phyloP scores from a whole-genome alignment of 2,113 vertebrate genomes.

The Ptilorrhoa leucosticta region DNA sequence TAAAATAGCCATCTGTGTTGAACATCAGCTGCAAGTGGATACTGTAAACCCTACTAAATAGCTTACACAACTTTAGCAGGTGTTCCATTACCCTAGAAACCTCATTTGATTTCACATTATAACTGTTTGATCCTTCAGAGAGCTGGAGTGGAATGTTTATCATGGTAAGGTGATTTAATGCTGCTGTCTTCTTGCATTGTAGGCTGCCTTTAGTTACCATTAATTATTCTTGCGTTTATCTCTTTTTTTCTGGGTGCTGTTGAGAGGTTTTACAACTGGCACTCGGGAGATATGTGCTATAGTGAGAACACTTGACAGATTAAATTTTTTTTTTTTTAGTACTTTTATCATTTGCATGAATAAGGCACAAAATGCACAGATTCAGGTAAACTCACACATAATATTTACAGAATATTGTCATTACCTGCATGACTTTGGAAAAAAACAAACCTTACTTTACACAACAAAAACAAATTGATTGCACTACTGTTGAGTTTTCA shows the following conservation, averaged over 20 bases:
- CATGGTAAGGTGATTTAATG: constrained; percentile 62
- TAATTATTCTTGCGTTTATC: constrained; percentile 48
- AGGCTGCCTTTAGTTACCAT: constrained; percentile 61
- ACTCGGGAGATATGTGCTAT: constrained; percentile 71
- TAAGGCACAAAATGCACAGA: constrained; percentile 99
- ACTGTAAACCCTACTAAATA: constrained; percentile 65
- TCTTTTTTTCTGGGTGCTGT: constrained; percentile 45
- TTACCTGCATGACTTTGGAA: constrained; percentile 93
- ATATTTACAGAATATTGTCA: constrained; percentile 91
- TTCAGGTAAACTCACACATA: constrained; percentile 92
- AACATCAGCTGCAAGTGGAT: constrained; percentile 61
- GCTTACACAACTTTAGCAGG: constrained; percentile 58
- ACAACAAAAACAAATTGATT: constrained; percentile 77
- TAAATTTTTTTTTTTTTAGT: constrained; percentile 62
- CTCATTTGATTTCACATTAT: constrained; percentile 71
- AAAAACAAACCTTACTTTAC: constrained; percentile 71
- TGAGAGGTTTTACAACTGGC: constrained; percentile 71
- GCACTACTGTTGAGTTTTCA: constrained; percentile 74
- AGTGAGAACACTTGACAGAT: constrained; percentile 79
- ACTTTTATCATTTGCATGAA: constrained; percentile 85
- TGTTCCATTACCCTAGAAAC: constrained; percentile 69
- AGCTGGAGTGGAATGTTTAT: constrained; percentile 75
- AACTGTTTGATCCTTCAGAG: constrained; percentile 66
- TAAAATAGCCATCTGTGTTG: constrained; percentile 62
- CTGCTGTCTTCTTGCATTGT: constrained; percentile 61